Percentiles rank a stretch among this genome's conserved stretches.
phyloP scores from a whole-genome alignment of 2,888 invertebrate genomes.

The Sinentomon sp. region DNA sequence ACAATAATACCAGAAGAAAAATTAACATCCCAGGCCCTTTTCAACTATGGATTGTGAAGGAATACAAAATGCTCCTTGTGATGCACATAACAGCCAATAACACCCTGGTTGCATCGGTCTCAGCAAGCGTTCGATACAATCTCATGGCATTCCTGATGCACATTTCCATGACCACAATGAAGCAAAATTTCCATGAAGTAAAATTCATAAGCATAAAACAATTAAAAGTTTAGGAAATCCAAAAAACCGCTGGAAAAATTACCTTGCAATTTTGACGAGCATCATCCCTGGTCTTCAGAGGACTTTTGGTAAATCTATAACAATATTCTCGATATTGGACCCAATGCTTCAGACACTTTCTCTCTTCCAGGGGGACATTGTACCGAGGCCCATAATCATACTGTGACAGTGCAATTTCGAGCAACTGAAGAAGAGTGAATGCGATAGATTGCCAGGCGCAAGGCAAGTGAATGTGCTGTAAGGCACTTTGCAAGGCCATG shows the following conservation, averaged over 20 bases:
- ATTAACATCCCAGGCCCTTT: too few relatives aligned
- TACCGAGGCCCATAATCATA: slow-evolving; percentile 12
- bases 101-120: too few relatives aligned
- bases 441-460: too few relatives aligned
- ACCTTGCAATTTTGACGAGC: slow-evolving; percentile 49
- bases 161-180: neutral
- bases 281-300: slow-evolving; percentile 45
- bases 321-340: slow-evolving; percentile 49
- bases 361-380: slow-evolving; percentile 14
- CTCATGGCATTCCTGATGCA: too few relatives aligned
- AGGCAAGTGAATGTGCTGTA: too few relatives aligned
- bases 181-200: slow-evolving; percentile 3
- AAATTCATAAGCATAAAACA: neutral
- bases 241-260: slow-evolving; percentile 9
- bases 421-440: too few relatives aligned
- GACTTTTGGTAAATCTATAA: slow-evolving; percentile 69
- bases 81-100: too few relatives aligned
- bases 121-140: too few relatives aligned
- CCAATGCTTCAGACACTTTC: slow-evolving; percentile 62
- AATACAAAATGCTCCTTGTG: too few relatives aligned
- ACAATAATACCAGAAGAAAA: neutral
- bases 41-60: too few relatives aligned
- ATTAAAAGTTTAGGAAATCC: slow-evolving; percentile 1
- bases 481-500: too few relatives aligned
- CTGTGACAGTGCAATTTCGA: too few relatives aligned